These are phyloP conservation scores for Nibea albiflora DNA, from an alignment of 2,113 vertebrate genomes.

Conservation along the genomic window DNA sequence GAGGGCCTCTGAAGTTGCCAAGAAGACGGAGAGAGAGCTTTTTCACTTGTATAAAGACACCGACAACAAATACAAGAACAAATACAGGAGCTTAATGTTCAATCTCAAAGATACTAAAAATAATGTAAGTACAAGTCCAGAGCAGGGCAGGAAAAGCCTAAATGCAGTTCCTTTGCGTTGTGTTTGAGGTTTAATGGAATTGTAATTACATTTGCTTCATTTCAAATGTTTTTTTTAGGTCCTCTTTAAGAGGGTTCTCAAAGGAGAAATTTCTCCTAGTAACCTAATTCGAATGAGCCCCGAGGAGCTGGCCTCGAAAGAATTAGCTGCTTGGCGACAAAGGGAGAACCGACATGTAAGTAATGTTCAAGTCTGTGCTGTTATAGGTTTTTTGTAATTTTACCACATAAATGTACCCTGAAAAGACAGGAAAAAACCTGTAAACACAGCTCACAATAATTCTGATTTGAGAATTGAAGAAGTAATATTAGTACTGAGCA, in stretches of 20 bases:
- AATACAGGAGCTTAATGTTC: constrained; percentile 98
- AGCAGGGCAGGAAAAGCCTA: background rate
- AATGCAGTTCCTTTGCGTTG: background rate
- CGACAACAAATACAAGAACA: constrained; percentile 98
- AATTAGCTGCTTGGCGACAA: constrained; percentile 96
- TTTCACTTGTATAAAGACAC: constrained; percentile 97
- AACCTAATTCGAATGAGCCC: constrained; percentile 98
- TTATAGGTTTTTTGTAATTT: background rate
- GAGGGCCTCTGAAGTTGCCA: constrained; percentile 92
- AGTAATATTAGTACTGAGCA: background rate
- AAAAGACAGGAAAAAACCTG: background rate
- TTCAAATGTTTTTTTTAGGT: constrained; percentile 82
- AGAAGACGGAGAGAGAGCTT: constrained; percentile 93
- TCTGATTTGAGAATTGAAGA: too few species aligned
- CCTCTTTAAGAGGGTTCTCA: constrained; percentile 94
- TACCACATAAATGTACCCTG: background rate
- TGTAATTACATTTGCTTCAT: constrained; percentile 5
- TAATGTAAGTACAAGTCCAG: constrained; percentile 86
- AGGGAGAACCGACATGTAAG: constrained; percentile 98
- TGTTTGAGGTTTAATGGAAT: background rate
- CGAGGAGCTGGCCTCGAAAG: constrained; percentile 97
- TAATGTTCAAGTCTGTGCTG: background rate
- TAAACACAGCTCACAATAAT: too few species aligned
- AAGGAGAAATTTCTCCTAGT: constrained; percentile 94
- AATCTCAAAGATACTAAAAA: constrained; percentile 99